Base-by-base conservation (phyloP, 2,888 invertebrate species). In the Drosophila flavopinicola region DNA sequence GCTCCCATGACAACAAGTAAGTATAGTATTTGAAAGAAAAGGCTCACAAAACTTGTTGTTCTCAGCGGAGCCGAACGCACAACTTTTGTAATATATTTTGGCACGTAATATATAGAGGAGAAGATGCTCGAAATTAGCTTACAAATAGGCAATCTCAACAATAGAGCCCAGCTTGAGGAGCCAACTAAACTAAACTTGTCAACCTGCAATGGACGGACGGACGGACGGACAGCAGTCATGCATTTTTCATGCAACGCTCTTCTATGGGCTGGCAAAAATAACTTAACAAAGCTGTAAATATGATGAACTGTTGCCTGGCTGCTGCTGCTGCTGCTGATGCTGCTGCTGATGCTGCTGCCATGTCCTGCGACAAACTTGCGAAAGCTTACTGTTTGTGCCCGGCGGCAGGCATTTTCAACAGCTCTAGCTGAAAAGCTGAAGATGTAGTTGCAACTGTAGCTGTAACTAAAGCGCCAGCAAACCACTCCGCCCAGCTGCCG, bases 271-370 rank as follows among this genome's bases (percentile, higher is more conserved):
- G 69, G 76, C 75, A 82, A 74, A 80, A 85, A 79, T 82, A 80
- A 78, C 56, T 82, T 78, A 85, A 83, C 76, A 75, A 80, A 75
- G 83, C 79, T 78, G 69, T 70, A 85, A 80, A 85, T 80, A 83
- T 80, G 83, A 80, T 85, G 80, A 85, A 85, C 83, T 57, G 59
- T 69, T 69, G 65, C 75, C 68, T n/a, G n/a, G n/a, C n/a, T 61
- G 57, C 58, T 47, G 47, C 27, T 25, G 49, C 23, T 29, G 9
- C n/a, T 33, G 25, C 17, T 27, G 20, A 13, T 37, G 39, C 17
- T 42, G 27, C 44, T 17, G 27, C 23, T 17, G 15, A 3, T 25
- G 35, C 53, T 35, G 5, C 13, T 38, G 44, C 32, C 41, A 58
- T 51, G 54, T 53, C 58, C 44, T 53, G 57, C 60, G 78, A 80